Conservation (phyloP, 2,113 vertebrate species). For the Tylochromis polylepis region DNA sequence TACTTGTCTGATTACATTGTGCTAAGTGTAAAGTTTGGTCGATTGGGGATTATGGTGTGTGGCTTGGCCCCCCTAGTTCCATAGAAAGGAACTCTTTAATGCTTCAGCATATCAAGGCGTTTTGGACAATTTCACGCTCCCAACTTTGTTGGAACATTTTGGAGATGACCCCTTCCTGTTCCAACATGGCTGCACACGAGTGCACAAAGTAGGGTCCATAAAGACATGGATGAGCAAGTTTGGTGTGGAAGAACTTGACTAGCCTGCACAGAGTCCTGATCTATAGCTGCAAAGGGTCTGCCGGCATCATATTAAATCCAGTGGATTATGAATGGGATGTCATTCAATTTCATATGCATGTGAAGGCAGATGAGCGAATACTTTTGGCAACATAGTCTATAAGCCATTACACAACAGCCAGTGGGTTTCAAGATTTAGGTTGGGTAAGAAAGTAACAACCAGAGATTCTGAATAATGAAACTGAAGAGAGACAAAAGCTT, state of each 20-base stretch:
- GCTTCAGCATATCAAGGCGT: neutral
- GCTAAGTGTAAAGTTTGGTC: no score
- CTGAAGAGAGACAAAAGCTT: neutral
- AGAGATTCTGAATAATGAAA: neutral
- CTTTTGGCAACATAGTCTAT: no score
- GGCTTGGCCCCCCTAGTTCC: neutral
- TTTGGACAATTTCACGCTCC: neutral
- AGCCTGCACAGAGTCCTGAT: neutral
- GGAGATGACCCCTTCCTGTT: neutral
- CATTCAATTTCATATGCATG: no score
- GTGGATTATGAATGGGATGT: no score
- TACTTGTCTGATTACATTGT: no score
- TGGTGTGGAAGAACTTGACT: no score
- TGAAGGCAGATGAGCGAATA: no score
- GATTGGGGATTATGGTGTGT: no score
- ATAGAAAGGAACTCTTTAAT: neutral
- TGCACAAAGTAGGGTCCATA: neutral
- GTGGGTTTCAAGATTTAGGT: neutral
- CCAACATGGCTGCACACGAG: neutral
- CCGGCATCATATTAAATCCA: no score
- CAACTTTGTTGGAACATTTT: neutral
- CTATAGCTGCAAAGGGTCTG: neutral
- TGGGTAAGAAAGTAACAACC: neutral
- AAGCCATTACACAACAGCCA: neutral
- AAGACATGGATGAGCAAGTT: neutral